Conservation (phyloP, 2,888 invertebrate genomes). For the Polydrusus pterygomalis region DNA sequence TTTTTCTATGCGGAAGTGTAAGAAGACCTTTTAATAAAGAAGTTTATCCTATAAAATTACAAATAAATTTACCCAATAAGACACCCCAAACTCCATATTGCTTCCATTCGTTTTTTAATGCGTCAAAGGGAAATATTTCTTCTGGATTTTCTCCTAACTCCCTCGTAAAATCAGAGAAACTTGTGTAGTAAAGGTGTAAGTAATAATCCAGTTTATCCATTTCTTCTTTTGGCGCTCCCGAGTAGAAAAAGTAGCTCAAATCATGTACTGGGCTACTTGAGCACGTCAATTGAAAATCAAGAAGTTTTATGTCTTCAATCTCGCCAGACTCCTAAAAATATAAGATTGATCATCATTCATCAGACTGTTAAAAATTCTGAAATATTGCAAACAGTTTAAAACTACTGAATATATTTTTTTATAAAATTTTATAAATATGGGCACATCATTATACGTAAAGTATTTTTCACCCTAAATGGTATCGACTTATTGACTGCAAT, state of each 20-base stretch:
- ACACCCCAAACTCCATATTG: neutral
- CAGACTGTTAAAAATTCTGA: too few relatives aligned
- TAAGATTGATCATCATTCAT: too few relatives aligned
- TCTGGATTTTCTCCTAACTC: slow-evolving; percentile 58
- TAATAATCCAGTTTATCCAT: slow-evolving; percentile 60
- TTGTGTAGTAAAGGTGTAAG: slow-evolving; percentile 61
- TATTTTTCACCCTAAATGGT: too few relatives aligned
- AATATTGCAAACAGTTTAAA: too few relatives aligned
- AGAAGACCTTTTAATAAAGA: too few relatives aligned
- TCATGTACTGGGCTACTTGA: slow-evolving; percentile 59
- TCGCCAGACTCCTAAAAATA: slow-evolving; percentile 48
- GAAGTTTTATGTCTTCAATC: slow-evolving; percentile 30
- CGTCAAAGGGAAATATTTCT: neutral
- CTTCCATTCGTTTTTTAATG: neutral
- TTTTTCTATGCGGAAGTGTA: too few relatives aligned
- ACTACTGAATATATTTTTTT: too few relatives aligned
- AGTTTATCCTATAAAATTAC: too few relatives aligned
- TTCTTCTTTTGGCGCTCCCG: slow-evolving; percentile 59
- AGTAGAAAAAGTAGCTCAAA: slow-evolving; percentile 62
- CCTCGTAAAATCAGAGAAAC: slow-evolving; percentile 56
- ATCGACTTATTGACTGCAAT: too few relatives aligned
- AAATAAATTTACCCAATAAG: neutral
- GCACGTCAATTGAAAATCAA: slow-evolving; percentile 34
- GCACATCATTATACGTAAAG: too few relatives aligned
- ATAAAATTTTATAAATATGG: too few relatives aligned